Base-by-base conservation (phyloP, 2,888 invertebrate species). In the Dimorphilus gyrociliatus region DNA sequence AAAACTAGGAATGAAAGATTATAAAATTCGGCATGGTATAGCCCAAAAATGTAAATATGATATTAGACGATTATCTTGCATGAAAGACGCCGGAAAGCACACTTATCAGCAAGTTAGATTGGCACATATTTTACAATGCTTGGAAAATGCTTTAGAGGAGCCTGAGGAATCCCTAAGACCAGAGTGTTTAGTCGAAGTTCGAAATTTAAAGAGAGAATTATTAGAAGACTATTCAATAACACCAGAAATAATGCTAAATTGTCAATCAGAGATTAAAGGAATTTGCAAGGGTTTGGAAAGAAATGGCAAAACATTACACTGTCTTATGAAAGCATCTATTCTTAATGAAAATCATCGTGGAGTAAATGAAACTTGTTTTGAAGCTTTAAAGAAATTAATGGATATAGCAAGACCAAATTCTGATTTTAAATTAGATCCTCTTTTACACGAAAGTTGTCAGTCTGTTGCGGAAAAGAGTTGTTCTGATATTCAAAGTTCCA, bases 381-480 rank as follows among this genome's bases (percentile, higher is more conserved):
- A n/a, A n/a, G n/a, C n/a, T n/a, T n/a, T n/a, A n/a, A n/a, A n/a
- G n/a, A n/a, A n/a, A n/a, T n/a, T n/a, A n/a, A 45, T 45, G 45
- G 78, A 80, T 23, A 76, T 81, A 60, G 78, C 81, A 1, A 72
- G 78, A 45, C 41, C 41, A 19, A 30, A 21, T 15, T 19, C 13
- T 13, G 85, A 92, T 64, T 88, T 88, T 81, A 72, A 81, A 45
- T 81, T 92, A 0, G 94, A 97, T 65, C 84, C 84, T 1, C 75
- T 85, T 23, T 64, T 92, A 29, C 72, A 78, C 29, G 76, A 78
- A 54, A 79, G 82, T 1, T 92, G 92, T 55, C 74, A 76, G 47
- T 72, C 77, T 2, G 81, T 88, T 5, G 85, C 85, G 0, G 75
- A 78, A 53, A 65, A 70, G 19, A 74, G 75, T 2, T 67, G 67